Base-by-base conservation (phyloP, 1,140 invertebrate genomes). In the Dysdera silvatica region DNA sequence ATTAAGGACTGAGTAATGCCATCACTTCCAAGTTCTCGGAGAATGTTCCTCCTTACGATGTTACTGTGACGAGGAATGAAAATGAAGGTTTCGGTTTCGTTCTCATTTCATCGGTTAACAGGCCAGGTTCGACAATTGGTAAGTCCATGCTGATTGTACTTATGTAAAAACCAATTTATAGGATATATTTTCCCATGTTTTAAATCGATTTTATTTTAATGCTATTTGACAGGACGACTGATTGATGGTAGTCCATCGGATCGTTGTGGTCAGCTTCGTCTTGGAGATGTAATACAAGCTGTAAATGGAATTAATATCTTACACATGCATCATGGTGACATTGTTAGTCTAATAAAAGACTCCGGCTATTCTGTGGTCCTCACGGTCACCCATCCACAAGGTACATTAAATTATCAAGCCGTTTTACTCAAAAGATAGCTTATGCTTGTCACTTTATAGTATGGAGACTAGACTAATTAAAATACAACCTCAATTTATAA, bases 41-140 rank as follows among this genome's bases (percentile, higher is more conserved):
- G 28, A 59, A 62, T 49, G 60, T 64, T 35, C 76, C 78, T 57
- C 80, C 82, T 0, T 92, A 93, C 69, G 89, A 95, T 73, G 87
- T 95, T 12, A 86, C 87, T 10, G 87, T 99, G 0, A 88, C 85
- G 37, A 81, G 95, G 54, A 84, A 86, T 74, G 92, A 97, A 70
- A 90, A 87, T 61, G 95, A 99, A 79, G 95, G 95, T 10, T 99
- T 99, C 78, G 96, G 95, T 20, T 99, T 98, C 78, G 94, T 98
- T 23, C 96, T 99, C 54, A 97, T 98, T 69, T 98, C 95, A 0
- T 96, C 93, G 12, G 88, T 93, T 1, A 93, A 93, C 68, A 91
- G 89, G 80, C 85, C 87, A 61, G 90, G 91, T 32, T 91, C 91
- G 2, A 94, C 91, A 31, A 96, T 98, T 73, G 94, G 94, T 87